Evolutionary conservation across 1,140 invertebrate species (phyloP).

Genomic region (Cydia strobilella): DNA sequence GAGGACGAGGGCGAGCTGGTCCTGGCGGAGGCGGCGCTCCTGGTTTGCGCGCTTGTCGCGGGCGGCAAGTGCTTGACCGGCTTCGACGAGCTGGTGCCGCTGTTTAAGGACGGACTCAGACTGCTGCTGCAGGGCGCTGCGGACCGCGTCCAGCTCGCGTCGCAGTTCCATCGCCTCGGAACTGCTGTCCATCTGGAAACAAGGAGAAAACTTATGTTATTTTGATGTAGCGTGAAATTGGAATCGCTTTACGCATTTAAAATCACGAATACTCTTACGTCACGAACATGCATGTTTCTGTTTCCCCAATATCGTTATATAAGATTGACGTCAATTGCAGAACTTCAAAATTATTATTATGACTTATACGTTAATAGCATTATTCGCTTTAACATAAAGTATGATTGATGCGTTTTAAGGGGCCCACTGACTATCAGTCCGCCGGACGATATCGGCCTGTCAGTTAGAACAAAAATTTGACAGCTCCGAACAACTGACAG

Average conservation of each 20-base stretch:
- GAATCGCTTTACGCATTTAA: no score
- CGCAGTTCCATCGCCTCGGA: conserved; percentile 79
- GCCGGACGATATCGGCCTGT: no score
- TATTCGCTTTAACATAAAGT: no score
- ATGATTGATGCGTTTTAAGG: no score
- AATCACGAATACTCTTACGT: not conserved
- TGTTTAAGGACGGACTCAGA: conserved; percentile 82
- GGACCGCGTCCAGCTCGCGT: conserved; percentile 82
- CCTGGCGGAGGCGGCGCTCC: conserved; percentile 83
- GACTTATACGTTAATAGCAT: not conserved
- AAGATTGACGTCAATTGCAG: not conserved
- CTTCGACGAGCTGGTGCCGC: conserved; percentile 79
- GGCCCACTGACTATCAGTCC: no score
- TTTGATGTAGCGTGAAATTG: conserved; percentile 28
- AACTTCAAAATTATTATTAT: not conserved
- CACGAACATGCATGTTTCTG: conserved; percentile 3
- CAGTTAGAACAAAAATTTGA: no score
- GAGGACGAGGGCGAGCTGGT: conserved; percentile 84
- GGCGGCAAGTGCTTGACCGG: conserved; percentile 82
- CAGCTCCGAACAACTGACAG: no score
- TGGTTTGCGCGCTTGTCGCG: conserved; percentile 82
- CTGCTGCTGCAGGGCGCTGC: conserved; percentile 83
- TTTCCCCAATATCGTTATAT: not conserved
- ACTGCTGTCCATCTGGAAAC: conserved; percentile 83
- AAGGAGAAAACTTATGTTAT: conserved; percentile 48